These are phyloP conservation scores for Pseudeuparius sepicola DNA, from an alignment of 2,888 invertebrate species.

Conservation along the genomic window DNA sequence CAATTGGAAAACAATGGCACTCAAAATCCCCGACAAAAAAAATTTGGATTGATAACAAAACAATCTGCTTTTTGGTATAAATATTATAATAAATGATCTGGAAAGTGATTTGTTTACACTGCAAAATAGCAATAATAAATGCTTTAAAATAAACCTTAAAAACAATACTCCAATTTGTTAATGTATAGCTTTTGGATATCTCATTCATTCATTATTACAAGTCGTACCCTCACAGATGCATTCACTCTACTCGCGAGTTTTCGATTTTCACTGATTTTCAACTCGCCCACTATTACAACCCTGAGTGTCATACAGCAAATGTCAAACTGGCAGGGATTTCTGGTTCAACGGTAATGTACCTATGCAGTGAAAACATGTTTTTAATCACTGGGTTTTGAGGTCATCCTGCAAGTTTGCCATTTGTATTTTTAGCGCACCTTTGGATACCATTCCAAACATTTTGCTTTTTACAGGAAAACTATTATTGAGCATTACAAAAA, in stretches of 20 bases:
- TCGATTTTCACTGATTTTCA: constrained; percentile 11
- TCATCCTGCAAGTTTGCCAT: constrained; percentile 26
- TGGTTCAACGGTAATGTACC: no score
- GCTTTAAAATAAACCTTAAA: constrained; percentile 31
- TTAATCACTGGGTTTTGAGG: constrained; percentile 24
- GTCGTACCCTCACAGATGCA: constrained; percentile 21
- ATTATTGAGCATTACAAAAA: constrained; percentile 39
- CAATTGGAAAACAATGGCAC: constrained; percentile 34
- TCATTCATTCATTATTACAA: constrained; percentile 24
- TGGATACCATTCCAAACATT: constrained; percentile 25
- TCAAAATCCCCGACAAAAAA: constrained; percentile 28
- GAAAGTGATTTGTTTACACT: constrained; percentile 30
- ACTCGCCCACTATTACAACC: constrained; percentile 27
- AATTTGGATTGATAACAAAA: constrained; percentile 26
- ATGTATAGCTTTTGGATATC: constrained; percentile 23
- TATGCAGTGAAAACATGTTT: constrained; percentile 6
- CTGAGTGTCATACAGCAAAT: constrained; percentile 32
- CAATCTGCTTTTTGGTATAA: no score
- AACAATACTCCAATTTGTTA: constrained; percentile 29
- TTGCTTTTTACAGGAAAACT: constrained; percentile 23
- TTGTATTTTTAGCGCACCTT: constrained; percentile 27
- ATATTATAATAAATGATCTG: constrained; percentile 31
- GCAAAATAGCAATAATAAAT: constrained; percentile 34
- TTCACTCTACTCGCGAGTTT: constrained; percentile 24
- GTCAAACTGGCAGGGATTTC: constrained; percentile 26